Conservation (phyloP, 2,113 vertebrate genomes). For the Melanerpes formicivorus region DNA sequence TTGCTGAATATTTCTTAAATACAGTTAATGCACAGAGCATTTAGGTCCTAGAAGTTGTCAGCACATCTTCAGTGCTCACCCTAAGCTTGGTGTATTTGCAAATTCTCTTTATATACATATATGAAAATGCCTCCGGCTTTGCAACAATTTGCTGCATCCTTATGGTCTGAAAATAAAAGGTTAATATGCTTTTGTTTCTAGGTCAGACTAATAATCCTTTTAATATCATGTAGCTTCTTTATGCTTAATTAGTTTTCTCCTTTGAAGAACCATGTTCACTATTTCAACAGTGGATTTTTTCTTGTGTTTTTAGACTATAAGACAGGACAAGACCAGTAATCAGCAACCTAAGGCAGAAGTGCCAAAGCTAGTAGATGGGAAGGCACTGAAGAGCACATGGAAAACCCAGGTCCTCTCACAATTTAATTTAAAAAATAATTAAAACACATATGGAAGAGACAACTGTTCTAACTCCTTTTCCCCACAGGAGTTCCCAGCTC, state of each 20-base stretch:
- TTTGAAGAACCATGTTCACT: background rate
- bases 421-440: background rate
- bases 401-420: background rate
- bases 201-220: background rate
- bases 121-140: background rate
- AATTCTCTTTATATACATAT: background rate
- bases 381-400: background rate
- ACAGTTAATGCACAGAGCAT: background rate
- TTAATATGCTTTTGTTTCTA: background rate
- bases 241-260: background rate
- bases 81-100: background rate
- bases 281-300: background rate
- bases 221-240: background rate
- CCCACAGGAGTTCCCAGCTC: background rate
- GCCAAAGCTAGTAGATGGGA: background rate
- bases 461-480: background rate
- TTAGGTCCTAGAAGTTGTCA: background rate
- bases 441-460: background rate
- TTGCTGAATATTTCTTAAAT: background rate
- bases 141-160: background rate
- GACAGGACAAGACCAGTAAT: background rate
- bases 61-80: background rate
- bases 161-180: background rate
- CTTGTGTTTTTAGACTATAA: background rate
- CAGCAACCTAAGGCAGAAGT: slow-evolving; percentile 13